A percentile compares a stretch with the other conserved stretches of the same genome.
These are phyloP conservation scores for Beroe ovata DNA, from an alignment of 37 sponge, comb jelly and placozoan genomes.

Conservation along the genomic window DNA sequence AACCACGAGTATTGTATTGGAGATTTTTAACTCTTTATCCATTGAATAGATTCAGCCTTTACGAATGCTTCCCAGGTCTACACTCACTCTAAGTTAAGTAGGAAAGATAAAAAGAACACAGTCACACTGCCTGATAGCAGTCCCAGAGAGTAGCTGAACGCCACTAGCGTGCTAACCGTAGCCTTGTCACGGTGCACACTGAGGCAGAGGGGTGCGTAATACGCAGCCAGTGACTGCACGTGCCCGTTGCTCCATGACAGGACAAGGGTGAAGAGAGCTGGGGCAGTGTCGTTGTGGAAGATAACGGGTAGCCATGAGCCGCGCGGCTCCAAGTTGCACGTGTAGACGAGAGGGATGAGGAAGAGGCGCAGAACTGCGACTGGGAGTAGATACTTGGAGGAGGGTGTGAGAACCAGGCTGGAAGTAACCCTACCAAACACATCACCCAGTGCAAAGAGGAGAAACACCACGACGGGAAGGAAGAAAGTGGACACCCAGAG, in stretches of 20 bases:
- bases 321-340: neutral
- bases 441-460: neutral
- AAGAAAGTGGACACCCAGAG: neutral
- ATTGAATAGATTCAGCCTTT: too few species aligned
- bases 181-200: neutral
- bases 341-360: neutral
- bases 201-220: neutral
- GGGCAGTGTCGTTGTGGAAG: neutral
- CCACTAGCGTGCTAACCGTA: neutral
- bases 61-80: too few species aligned
- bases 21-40: too few species aligned
- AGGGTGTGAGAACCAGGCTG: neutral
- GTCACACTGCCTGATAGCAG: neutral
- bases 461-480: slow-evolving; percentile 3
- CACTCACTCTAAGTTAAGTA: neutral
- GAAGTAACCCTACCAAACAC: slow-evolving; percentile 13
- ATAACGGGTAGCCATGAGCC: neutral
- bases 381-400: neutral
- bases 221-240: neutral
- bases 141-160: neutral
- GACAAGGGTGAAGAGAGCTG: slow-evolving; percentile 9
- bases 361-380: neutral
- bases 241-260: slow-evolving; percentile 23
- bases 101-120: neutral
- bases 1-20: too few species aligned